Evolutionary conservation across 2,797 vertebrate species (phyloP).

Genomic region (Enteromius radiatus): DNA sequence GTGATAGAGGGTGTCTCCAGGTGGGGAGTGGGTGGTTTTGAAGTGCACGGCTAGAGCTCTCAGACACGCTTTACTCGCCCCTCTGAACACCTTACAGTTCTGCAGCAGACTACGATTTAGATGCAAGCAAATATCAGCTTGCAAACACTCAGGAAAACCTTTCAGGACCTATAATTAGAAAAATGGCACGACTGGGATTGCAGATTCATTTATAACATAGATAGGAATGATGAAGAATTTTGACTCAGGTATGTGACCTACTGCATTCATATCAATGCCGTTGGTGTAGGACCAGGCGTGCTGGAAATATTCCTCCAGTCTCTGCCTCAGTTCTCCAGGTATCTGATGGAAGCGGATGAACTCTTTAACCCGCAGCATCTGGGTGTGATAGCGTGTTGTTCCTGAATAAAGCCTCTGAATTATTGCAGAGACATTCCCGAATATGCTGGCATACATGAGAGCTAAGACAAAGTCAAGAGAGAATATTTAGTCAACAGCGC

Average conservation of each 20-base stretch:
- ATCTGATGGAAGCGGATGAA: slow-evolving; percentile 99
- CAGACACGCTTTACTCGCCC: slow-evolving; percentile 92
- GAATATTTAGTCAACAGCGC: neutral
- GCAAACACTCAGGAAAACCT: slow-evolving; percentile 94
- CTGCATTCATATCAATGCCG: slow-evolving; percentile 96
- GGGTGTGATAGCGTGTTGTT: slow-evolving; percentile 94
- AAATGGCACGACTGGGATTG: neutral
- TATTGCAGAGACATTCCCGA: slow-evolving; percentile 97
- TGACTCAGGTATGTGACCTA: slow-evolving; percentile 68
- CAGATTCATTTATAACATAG: neutral
- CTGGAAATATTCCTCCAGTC: slow-evolving; percentile 96
- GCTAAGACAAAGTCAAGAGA: slow-evolving; percentile 73
- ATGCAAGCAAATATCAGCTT: slow-evolving; percentile 96
- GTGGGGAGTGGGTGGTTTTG: slow-evolving; percentile 90
- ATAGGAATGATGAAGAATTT: neutral
- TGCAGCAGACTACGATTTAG: slow-evolving; percentile 91
- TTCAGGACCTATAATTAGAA: slow-evolving; percentile 85
- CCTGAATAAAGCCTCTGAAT: slow-evolving; percentile 96
- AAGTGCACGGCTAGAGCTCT: slow-evolving; percentile 89
- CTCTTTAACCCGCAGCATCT: slow-evolving; percentile 95
- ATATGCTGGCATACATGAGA: slow-evolving; percentile 98
- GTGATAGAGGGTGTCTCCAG: slow-evolving; percentile 91
- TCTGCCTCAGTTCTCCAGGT: slow-evolving; percentile 87
- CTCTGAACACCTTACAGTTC: slow-evolving; percentile 91
- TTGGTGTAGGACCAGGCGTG: slow-evolving; percentile 98